Evolutionary conservation across 2,888 invertebrate genomes (phyloP).

Genomic region (Ophion ventricosus): DNA sequence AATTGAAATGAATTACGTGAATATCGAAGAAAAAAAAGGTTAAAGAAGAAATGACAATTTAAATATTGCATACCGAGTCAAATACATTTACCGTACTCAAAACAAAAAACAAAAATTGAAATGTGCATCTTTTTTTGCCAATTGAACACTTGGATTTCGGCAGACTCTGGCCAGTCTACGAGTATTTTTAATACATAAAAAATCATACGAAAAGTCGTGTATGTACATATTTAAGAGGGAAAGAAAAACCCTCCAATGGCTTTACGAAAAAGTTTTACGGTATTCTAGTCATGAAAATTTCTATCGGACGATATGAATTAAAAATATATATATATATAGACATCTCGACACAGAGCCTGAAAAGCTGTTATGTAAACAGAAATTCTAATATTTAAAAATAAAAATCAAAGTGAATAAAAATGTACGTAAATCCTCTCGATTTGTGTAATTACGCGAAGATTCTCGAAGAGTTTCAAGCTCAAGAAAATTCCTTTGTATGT

Average conservation of each 20-base stretch:
- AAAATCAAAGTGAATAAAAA: conserved; percentile 2
- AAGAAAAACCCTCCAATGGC: conserved; percentile 77
- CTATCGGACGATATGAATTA: conserved; percentile 64
- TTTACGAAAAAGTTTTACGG: conserved; percentile 69
- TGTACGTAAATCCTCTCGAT: neutral
- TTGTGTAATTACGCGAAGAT: neutral
- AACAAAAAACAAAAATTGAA: neutral
- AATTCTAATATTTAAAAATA: conserved; percentile 17
- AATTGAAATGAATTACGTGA: neutral
- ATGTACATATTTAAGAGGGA: conserved; percentile 69
- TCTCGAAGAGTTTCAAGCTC: too few species aligned
- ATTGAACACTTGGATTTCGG: neutral
- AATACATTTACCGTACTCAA: conserved; percentile 36
- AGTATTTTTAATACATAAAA: conserved; percentile 37
- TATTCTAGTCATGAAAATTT: conserved; percentile 74
- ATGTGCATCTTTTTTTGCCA: neutral
- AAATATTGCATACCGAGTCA: conserved; percentile 42
- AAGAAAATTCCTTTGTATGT: too few species aligned
- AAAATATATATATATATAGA: conserved; percentile 3
- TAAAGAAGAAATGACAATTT: conserved; percentile 3
- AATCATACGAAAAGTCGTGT: conserved; percentile 51
- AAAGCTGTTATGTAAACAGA: conserved; percentile 12
- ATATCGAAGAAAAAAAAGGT: neutral
- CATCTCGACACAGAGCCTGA: conserved; percentile 3
- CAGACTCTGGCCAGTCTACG: conserved; percentile 21